These are phyloP conservation scores for Polypedilum pembai DNA, from an alignment of 1,140 invertebrate species.

Conservation along the genomic window DNA sequence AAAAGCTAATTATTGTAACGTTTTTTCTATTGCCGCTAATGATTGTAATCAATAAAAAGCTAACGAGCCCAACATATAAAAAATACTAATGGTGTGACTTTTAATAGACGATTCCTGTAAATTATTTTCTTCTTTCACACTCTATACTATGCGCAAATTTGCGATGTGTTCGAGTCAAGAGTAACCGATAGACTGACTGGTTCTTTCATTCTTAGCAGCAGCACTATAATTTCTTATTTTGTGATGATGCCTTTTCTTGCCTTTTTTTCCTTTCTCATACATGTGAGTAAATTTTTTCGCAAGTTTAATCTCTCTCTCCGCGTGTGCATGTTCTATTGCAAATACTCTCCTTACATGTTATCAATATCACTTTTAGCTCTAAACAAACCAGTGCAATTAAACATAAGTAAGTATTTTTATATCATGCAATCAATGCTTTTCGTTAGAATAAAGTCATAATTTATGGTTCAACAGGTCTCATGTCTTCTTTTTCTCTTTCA, in stretches of 20 bases:
- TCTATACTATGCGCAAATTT: background rate
- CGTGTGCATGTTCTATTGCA: background rate
- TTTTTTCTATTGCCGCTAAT: constrained; percentile 2
- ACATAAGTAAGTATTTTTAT: too few species aligned
- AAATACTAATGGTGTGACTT: background rate
- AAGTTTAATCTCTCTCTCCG: background rate
- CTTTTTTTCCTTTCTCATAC: constrained; percentile 21
- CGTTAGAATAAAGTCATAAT: constrained; percentile 7
- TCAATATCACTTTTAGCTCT: too few species aligned
- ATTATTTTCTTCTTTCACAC: background rate
- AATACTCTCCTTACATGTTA: too few species aligned
- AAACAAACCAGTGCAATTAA: too few species aligned
- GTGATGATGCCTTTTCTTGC: background rate
- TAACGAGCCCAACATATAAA: background rate
- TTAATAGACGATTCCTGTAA: background rate
- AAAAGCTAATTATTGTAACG: background rate
- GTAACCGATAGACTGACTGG: constrained; percentile 20
- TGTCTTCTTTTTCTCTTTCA: too few species aligned
- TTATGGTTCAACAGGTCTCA: background rate
- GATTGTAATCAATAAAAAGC: constrained; percentile 1
- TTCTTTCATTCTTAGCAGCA: constrained; percentile 19
- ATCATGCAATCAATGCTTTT: too few species aligned
- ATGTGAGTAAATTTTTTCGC: background rate
- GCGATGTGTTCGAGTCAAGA: background rate
- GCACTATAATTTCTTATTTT: background rate